Base-by-base conservation (phyloP, 2,113 vertebrate species). In the Gymnarchus niloticus region DNA sequence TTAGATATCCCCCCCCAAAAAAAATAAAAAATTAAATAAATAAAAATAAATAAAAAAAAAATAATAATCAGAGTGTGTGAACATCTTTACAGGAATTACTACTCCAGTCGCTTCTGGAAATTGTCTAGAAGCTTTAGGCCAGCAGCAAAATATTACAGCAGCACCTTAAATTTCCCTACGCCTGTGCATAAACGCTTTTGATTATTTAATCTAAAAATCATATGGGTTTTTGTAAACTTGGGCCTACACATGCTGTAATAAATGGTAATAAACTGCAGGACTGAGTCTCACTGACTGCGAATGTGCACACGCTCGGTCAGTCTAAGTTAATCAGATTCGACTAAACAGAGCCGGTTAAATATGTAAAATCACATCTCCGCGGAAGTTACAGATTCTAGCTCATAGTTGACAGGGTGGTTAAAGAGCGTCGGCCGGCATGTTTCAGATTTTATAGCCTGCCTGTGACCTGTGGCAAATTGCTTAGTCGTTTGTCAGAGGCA, bases 81-180 rank as follows among this genome's bases (percentile, higher is more conserved):
- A 87, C 89, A 91, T 90, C 85, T 90, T 8, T 73, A 87, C 85
- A 91, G 91, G 77, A 21, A 52, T 44, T 17, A 80, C 25, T 56
- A 12, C 10, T 80, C 37, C 76, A 78, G 23, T 48, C 14, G 33
- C 48, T 77, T 33, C 54, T 54, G 56, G 52, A 52, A 81, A 81
- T 49, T 12, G 49, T 51, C 19, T 19, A 57, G 41, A 76, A n/a
- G 48, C 46, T 33, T n/a, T 57, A 49, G 57, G 69, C 52, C 51
- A 48, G 41, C 19, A 56, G 41, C 44, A 14, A 23, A 78, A 46
- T 48, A n/a, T 2, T 48, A 78, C 4, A 5, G 41, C 4, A 33
- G 17, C 65, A 17, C 6, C 46, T 48, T 41, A n/a, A 48, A 46
- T 78, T 69, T 41, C 1, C 17, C 1, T 52, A 12, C 37, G 8